Evolutionary conservation across 2,113 vertebrate species (phyloP).

Genomic region (Etheostoma spectabile): DNA sequence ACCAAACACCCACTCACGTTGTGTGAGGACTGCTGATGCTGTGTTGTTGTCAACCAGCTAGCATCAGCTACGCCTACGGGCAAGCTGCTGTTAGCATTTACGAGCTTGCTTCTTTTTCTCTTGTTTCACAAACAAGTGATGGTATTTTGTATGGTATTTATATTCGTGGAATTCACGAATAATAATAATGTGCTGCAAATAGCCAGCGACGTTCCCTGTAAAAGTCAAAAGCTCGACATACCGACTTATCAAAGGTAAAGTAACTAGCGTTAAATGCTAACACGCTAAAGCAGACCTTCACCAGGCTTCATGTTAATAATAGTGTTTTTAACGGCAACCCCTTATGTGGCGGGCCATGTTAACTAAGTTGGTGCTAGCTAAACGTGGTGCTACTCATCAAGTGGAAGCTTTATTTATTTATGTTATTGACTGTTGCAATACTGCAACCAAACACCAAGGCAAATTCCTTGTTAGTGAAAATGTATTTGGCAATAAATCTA

Average conservation of each 20-base stretch:
- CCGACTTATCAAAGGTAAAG: conserved; percentile 58
- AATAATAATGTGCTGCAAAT: not conserved
- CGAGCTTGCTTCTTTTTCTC: not conserved
- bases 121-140: conserved; percentile 5
- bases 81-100: conserved; percentile 42
- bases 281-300: too few species aligned
- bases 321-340: not conserved
- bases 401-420: not conserved
- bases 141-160: not conserved
- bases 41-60: conserved; percentile 37
- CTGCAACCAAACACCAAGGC: too few species aligned
- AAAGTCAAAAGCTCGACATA: not conserved
- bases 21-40: conserved; percentile 33
- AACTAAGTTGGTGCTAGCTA: not conserved
- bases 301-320: not conserved
- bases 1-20: conserved; percentile 24
- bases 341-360: not conserved
- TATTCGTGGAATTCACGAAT: not conserved
- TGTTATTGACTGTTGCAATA: too few species aligned
- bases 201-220: not conserved
- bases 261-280: conserved; percentile 27
- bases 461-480: too few species aligned
- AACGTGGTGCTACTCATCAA: not conserved
- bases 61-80: conserved; percentile 58
- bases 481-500: too few species aligned